Evolutionary conservation across 2,113 vertebrate genomes (phyloP), one percentile per base, ranked within the genome.

Genomic region (Lontra canadensis): DNA sequence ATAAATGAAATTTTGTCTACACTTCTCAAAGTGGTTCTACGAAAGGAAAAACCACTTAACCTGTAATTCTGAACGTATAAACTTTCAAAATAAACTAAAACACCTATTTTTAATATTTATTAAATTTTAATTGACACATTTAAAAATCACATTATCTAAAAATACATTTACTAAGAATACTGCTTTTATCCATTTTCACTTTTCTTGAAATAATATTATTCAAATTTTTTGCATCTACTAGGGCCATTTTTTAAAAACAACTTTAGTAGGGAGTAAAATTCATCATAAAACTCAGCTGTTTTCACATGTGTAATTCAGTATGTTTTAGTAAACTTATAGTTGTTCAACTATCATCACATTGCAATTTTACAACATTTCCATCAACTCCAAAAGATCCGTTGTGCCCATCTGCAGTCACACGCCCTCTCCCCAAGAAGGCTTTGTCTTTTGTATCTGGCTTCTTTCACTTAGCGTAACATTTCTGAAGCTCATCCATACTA

Each of bases 261-360:
- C 69, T 89, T 67, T 59, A 79, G 20, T 52, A 81, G 80, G 65
- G 26, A 96, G 47, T 87, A 81, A 88, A 87, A 91, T 67, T 81
- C 3, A 29, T 34, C 23, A 90, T 65, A 93, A 90, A 42, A 47
- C 88, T 36, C 47, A 78, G 23, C 25, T 83, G 34, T 82, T 69
- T 42, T 73, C 36, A 82, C n/a, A 25, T 81, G 25, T 61, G n/a
- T 69, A 80, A 55, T 23, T 59, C 49, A 79, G 3, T 42, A 44
- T 17, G 14, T 47, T 85, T 93, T 34, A 39, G 31, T 39, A 74
- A 96, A 63, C 65, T 82, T 73, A 80, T 1, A 73, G 44, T 57
- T 92, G 44, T 88, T 67, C 44, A 67, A 7, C 13, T 74, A n/a
- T 61, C 11, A 86, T 12, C 20, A 67, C 34, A 84, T 26, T 65